These are phyloP conservation scores for Danio aesculapii DNA, from an alignment of 2,797 vertebrate genomes.

Conservation along the genomic window DNA sequence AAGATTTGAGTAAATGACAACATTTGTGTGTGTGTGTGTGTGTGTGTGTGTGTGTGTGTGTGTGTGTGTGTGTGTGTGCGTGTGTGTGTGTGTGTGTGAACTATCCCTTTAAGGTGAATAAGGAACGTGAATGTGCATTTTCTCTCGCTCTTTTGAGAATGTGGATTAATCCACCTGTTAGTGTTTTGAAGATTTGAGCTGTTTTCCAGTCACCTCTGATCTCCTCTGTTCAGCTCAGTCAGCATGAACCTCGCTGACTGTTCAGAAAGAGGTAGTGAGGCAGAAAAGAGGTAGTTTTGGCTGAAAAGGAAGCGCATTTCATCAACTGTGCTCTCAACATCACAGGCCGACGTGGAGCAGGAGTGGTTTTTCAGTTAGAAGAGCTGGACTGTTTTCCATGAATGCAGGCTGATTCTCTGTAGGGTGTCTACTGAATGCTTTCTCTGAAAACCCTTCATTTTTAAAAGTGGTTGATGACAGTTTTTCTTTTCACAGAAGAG, in stretches of 20 bases:
- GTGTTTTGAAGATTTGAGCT: background rate
- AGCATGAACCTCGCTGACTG: conserved; percentile 13
- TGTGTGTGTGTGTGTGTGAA: too few relatives aligned
- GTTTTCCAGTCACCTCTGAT: background rate
- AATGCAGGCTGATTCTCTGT: conserved; percentile 25
- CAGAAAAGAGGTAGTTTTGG: conserved; percentile 30
- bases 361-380: conserved; percentile 37
- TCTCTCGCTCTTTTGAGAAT: background rate
- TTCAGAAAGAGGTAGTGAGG: conserved; percentile 31
- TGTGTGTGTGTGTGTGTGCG: too few relatives aligned
- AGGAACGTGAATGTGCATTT: too few relatives aligned
- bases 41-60: too few relatives aligned
- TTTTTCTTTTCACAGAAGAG: conserved; percentile 5
- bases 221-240: background rate
- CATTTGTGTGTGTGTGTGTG: too few relatives aligned
- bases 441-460: conserved; percentile 29
- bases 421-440: background rate
- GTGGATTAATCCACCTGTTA: background rate
- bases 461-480: conserved; percentile 24
- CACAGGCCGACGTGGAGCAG: background rate
- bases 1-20: too few relatives aligned
- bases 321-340: conserved; percentile 27
- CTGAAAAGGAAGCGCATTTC: conserved; percentile 38
- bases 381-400: conserved; percentile 27
- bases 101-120: too few relatives aligned